Percentiles rank a stretch among this genome's conserved stretches.
These are phyloP conservation scores for Dysmachus trigonus DNA, from an alignment of 2,888 invertebrate species.

Conservation along the genomic window DNA sequence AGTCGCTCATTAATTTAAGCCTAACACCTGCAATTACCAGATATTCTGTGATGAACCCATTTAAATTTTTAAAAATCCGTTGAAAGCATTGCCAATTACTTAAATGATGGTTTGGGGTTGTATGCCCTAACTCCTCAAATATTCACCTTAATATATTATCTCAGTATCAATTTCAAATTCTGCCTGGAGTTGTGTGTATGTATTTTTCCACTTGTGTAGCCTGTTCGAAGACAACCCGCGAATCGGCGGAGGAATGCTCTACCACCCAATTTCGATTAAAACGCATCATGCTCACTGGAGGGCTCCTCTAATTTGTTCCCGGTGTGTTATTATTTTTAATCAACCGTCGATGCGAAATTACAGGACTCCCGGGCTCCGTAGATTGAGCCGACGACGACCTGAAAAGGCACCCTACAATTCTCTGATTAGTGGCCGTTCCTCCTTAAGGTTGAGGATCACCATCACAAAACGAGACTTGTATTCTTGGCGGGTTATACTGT, in stretches of 20 bases:
- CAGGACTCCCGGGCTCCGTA: not conserved
- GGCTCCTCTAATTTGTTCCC: conserved; percentile 18
- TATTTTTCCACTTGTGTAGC: not conserved
- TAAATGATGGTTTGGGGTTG: not conserved
- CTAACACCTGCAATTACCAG: not conserved
- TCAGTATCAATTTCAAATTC: not conserved
- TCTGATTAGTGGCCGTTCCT: conserved; percentile 1
- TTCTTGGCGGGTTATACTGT: not conserved
- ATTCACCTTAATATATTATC: not conserved
- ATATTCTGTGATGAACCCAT: not conserved
- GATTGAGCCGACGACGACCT: not conserved
- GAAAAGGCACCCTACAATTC: not conserved
- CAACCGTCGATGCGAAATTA: conserved; percentile 14
- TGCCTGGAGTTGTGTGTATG: not conserved
- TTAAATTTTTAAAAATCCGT: not conserved
- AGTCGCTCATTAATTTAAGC: not conserved
- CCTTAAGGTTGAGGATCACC: not conserved
- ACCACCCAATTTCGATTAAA: not conserved
- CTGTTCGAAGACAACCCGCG: not conserved
- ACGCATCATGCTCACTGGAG: not conserved
- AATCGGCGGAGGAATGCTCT: not conserved
- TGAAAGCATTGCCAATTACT: not conserved
- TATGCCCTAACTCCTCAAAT: not conserved
- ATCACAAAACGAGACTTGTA: not conserved
- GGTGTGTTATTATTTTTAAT: conserved; percentile 22